Evolutionary conservation across 2,888 invertebrate genomes (phyloP), one percentile per base, ranked within the genome.

Genomic region (Anodontia alba): DNA sequence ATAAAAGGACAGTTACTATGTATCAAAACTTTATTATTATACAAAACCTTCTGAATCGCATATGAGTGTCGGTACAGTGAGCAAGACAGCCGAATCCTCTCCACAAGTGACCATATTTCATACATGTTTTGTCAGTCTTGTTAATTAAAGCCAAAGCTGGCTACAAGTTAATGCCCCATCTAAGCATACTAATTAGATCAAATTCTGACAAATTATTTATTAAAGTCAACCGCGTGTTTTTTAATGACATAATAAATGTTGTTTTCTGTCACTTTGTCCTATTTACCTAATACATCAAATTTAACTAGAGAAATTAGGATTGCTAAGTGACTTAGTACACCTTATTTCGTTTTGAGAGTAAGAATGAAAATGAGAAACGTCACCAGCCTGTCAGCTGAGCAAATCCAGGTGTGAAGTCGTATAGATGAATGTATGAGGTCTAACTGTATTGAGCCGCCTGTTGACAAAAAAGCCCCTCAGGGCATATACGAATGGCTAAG

Each of bases 251-350:
- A 78, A 81, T 72, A 78, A 81, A 78, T 73, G 62, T 49, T 75
- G 75, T 62, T 72, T 78, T 68, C 76, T 81, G 81, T 81, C 81
- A 76, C 31, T 46, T 17, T 73, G 81, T 78, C 76, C 69, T 68
- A 67, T 46, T 36, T 49, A 31, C n/a, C 62, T 26, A 20, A 79
- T 83, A 83, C 75, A 80, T 83, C 83, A 83, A 70, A 72, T 46
- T 54, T 83, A 83, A 83, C 77, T 74, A 83, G 83, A 77, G 74
- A 76, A 76, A 72, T 71, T 78, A 75, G 42, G 68, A 75, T 78
- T 2, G 54, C 23, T 26, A 26, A 62, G 76, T 73, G 69, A 81
- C n/a, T 73, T 29, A 66, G 81, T 78, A 78, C 81, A 75, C 33
- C 29, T 57, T 26, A 26, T 29, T 57, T 57, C 8, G 17, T 49